Percentiles rank a stretch among this genome's conserved stretches.
Evolutionary conservation across 2,113 vertebrate genomes (phyloP).

Genomic region (Gadus macrocephalus): DNA sequence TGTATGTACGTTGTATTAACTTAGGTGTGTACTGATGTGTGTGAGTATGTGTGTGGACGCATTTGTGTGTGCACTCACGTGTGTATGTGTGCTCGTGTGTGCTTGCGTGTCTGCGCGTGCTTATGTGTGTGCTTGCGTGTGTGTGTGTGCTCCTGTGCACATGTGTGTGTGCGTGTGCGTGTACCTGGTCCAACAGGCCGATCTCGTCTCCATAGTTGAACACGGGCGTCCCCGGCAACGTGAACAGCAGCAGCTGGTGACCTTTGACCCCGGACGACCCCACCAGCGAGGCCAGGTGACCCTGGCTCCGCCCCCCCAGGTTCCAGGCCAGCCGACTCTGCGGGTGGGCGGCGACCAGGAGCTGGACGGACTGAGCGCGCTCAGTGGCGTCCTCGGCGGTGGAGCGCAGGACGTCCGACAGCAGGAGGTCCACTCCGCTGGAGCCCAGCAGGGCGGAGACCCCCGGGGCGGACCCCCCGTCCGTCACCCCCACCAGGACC

Average conservation of each 20-base stretch:
- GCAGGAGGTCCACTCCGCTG: constrained; percentile 67
- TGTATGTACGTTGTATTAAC: not conserved
- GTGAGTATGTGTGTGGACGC: not conserved
- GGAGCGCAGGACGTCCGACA: constrained; percentile 52
- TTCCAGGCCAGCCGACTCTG: constrained; percentile 65
- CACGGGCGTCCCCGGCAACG: constrained; percentile 79
- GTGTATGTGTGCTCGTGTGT: too few relatives aligned
- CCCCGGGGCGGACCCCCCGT: constrained; percentile 10
- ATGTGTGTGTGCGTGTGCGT: too few relatives aligned
- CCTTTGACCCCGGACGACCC: constrained; percentile 48
- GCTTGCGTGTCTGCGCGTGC: too few relatives aligned
- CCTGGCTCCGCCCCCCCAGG: constrained; percentile 47
- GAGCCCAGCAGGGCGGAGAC: constrained; percentile 53
- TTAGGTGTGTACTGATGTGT: not conserved
- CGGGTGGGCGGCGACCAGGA: constrained; percentile 40
- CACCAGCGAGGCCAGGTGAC: constrained; percentile 67
- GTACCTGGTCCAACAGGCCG: constrained; percentile 65
- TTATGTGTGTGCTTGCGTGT: too few relatives aligned
- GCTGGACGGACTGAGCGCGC: constrained; percentile 34
- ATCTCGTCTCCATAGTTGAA: constrained; percentile 84
- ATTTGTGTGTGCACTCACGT: not conserved
- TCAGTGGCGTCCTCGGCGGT: not conserved
- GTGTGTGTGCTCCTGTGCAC: too few relatives aligned
- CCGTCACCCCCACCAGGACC: constrained; percentile 63
- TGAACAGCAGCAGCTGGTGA: constrained; percentile 78